Base-by-base conservation (phyloP, 1,140 invertebrate species). In the Drosophila takahashii region DNA sequence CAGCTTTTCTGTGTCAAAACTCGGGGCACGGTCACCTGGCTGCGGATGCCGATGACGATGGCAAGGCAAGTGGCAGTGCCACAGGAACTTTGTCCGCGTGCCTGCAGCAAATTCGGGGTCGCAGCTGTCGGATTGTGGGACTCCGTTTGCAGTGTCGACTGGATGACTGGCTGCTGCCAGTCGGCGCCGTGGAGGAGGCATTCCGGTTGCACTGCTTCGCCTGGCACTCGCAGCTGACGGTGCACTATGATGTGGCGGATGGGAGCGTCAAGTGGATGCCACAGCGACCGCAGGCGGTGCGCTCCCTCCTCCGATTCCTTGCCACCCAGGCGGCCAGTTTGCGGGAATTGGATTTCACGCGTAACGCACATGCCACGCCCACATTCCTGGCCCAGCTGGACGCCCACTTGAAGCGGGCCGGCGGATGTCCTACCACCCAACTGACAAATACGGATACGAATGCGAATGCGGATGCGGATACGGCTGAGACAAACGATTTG, bases 231-330 rank as follows among this genome's bases (percentile, higher is more conserved):
- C 79, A 73, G 71, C 67, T 87, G 59, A 73, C 69, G 67, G 72
- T 87, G 62, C 77, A 80, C 76, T 84, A 71, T 50, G 79, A 87
- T 64, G 64, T 75, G 36, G 52, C 47, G 27, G 79, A 89, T 65
- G 79, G 84, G 10, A 77, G 84, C 79, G 77, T 84, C 79, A 89
- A 77, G 79, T 87, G 84, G 84, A 58, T 73, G 65, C 84, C 85
- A 42, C 84, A 87, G 64, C 64, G 60, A 69, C 79, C 85, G 72
- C 79, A 77, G 52, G 79, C 76, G 64, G 60, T 74, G 22, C 67
- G 45, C 51, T 73, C 72, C 16, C 44, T 84, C 26, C 79, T 80
- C 11, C 60, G 57, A 36, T 87, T 87, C 36, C 45, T 87, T 45
- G 76, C 61, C 67, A 60, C 47, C 36, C 83, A 87, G 61, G 62